A percentile compares a stretch with the other conserved stretches of the same genome.
Conservation (phyloP, 1,140 invertebrate genomes). For the Hyles euphorbiae region DNA sequence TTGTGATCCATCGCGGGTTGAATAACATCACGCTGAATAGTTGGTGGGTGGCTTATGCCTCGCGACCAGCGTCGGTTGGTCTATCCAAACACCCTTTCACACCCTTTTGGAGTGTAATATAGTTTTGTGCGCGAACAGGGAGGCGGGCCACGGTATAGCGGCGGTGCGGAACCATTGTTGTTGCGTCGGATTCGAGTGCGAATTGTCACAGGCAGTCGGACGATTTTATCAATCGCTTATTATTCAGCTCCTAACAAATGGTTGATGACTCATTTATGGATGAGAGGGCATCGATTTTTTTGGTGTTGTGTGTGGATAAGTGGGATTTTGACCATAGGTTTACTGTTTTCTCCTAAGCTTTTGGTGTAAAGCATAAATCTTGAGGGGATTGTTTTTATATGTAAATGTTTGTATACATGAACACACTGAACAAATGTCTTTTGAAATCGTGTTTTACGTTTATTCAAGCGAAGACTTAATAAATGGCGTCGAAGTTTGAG, state of each 20-base stretch:
- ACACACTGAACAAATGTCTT: too few species aligned
- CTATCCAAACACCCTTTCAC: slow-evolving; percentile 31
- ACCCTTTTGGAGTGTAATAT: slow-evolving; percentile 17
- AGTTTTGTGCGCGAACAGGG: slow-evolving; percentile 19
- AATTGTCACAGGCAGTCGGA: slow-evolving; percentile 60
- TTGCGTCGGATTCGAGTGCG: slow-evolving; percentile 54
- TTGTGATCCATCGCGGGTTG: slow-evolving; percentile 61
- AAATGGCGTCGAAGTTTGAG: too few species aligned
- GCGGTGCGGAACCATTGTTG: slow-evolving; percentile 47
- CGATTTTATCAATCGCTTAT: slow-evolving; percentile 61
- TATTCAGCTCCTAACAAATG: slow-evolving; percentile 50
- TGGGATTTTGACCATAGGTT: background rate
- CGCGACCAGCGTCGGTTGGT: slow-evolving; percentile 31
- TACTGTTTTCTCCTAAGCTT: too few species aligned
- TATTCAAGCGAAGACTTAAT: too few species aligned
- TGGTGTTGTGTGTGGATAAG: slow-evolving; percentile 5
- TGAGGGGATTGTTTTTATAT: too few species aligned
- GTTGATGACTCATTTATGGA: slow-evolving; percentile 40
- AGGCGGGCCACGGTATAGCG: slow-evolving; percentile 33
- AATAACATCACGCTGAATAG: slow-evolving; percentile 56
- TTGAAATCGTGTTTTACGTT: too few species aligned
- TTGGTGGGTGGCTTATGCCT: slow-evolving; percentile 45
- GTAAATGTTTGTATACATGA: too few species aligned
- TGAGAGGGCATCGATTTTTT: slow-evolving; percentile 9
- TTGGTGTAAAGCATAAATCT: too few species aligned